Evolutionary conservation across 2,113 vertebrate genomes (phyloP).

Genomic region (Zosterops pallidus): DNA sequence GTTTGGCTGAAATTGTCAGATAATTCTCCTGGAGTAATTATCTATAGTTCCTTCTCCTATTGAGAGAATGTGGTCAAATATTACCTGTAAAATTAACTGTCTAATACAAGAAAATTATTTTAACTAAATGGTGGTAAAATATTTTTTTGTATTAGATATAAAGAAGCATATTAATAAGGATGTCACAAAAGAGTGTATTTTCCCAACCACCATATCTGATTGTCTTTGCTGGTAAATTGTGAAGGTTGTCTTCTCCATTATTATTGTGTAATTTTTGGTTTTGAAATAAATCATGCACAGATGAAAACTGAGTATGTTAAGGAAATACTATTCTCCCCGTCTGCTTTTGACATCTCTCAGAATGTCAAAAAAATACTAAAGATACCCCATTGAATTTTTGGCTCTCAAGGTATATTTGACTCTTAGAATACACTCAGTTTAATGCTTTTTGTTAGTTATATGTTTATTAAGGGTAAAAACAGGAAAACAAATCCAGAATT

Average conservation of each 20-base stretch:
- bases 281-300: not conserved
- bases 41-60: not conserved
- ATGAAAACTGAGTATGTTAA: not conserved
- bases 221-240: not conserved
- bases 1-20: not conserved
- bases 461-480: not conserved
- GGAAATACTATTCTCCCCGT: not conserved
- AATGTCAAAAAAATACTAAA: not conserved
- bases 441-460: not conserved
- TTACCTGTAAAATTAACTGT: not conserved
- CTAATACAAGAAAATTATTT: not conserved
- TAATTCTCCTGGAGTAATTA: not conserved
- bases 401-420: not conserved
- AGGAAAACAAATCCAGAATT: not conserved
- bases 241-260: not conserved
- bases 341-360: not conserved
- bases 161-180: not conserved
- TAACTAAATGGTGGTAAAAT: not conserved
- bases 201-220: not conserved
- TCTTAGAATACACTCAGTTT: not conserved
- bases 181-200: not conserved
- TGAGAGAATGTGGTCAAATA: accelerated
- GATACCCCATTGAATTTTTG: not conserved
- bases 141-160: not conserved
- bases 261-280: not conserved